Base-by-base conservation (phyloP, 1,140 invertebrate genomes). In the Bactericera cockerelli region DNA sequence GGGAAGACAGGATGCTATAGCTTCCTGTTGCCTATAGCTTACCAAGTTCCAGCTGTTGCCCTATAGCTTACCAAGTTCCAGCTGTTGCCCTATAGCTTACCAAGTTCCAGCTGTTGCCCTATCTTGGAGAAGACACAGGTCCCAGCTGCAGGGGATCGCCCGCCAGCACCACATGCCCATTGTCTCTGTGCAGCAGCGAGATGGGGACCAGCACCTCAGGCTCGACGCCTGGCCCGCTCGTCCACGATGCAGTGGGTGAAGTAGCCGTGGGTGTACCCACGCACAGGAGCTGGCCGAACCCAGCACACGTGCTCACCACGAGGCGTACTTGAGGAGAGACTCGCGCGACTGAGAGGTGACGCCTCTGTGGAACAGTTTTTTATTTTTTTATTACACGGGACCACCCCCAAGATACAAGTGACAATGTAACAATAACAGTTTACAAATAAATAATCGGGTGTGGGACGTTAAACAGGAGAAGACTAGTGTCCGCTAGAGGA, bases 81-180 rank as follows among this genome's bases (percentile, higher is more conserved):
- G n/a, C n/a, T n/a, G n/a, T n/a, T n/a, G n/a, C n/a, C n/a, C 16
- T 16, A 36, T 19, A 49, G 19, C 42, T 49, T 49, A 49, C 42
- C 8, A 4, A 90, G 73, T 19, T 86, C 87, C 67, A 76, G 82
- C 6, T 75, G 68, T 19, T 65, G 67, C 0, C 84, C 81, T 58
- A 80, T 72, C 49, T 72, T 74, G 31, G 85, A 89, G 58, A 80
- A 70, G 6, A 93, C 71, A 94, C 79, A 6, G 93, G 88, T 0
- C 91, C 92, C 26, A 97, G 75, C 71, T 98, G 93, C 69, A 84
- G 76, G 14, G 89, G 93, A 78, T 97, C 93, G 6, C 93, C 93
- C 61, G 90, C 87, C 2, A 97, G 71, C 60, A 95, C 73, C 6
- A 91, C 77, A 72, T 86, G 84, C 1, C 81, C 79, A 62, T 71